Conservation (phyloP, 2,888 invertebrate genomes). For the Habrosyne pyritoides region DNA sequence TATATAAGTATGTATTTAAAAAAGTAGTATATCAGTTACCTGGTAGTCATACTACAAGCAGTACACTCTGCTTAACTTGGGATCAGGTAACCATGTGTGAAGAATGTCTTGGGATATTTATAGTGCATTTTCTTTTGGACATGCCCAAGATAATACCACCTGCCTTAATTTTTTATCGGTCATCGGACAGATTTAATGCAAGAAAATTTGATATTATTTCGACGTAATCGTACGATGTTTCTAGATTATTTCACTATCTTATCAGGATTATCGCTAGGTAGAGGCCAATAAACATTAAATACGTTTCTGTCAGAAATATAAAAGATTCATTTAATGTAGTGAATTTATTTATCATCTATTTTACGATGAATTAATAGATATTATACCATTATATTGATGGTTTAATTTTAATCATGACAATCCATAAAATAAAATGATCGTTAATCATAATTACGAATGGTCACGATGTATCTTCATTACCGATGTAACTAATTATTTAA, state of each 20-base stretch:
- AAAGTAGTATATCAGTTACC: too few species aligned
- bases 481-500: background rate
- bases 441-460: background rate
- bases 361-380: too few species aligned
- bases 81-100: too few species aligned
- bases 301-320: background rate
- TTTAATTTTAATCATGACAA: background rate
- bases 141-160: too few species aligned
- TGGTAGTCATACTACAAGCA: too few species aligned
- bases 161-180: constrained; percentile 38
- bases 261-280: constrained; percentile 28
- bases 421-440: background rate
- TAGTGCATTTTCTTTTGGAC: constrained; percentile 21
- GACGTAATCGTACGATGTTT: constrained; percentile 38
- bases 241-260: constrained; percentile 34
- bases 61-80: too few species aligned
- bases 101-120: too few species aligned
- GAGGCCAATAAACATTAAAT: constrained; percentile 14
- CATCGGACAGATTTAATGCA: constrained; percentile 31
- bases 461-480: background rate
- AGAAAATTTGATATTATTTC: constrained; percentile 25
- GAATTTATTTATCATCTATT: background rate
- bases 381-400: background rate
- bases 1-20: too few species aligned
- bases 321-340: background rate